These are phyloP conservation scores for Lepidocyrtoides sp. DNA, from an alignment of 2,888 invertebrate genomes.

Conservation along the genomic window DNA sequence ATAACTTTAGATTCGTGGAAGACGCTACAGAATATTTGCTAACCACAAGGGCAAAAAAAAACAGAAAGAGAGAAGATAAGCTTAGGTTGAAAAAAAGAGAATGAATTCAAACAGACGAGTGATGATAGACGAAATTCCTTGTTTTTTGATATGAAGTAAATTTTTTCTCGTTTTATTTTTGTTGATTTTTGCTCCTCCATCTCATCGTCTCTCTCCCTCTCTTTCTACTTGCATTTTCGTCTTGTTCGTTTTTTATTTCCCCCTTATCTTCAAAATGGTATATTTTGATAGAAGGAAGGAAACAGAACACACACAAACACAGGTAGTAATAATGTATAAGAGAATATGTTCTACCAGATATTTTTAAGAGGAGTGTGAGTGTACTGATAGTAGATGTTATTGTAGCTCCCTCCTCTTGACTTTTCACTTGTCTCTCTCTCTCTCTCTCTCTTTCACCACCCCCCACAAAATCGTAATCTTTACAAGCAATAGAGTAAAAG, in stretches of 20 bases:
- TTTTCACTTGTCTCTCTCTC: constrained; percentile 33
- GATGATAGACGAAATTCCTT: not conserved
- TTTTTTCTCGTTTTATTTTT: constrained; percentile 42
- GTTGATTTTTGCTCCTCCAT: constrained; percentile 51
- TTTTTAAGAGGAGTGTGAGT: not conserved
- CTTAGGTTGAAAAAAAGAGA: not conserved
- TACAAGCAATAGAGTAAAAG: not conserved
- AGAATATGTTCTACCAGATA: not conserved
- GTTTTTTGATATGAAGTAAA: constrained; percentile 18
- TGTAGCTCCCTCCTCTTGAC: not conserved
- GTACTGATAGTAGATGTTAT: not conserved
- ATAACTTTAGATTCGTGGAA: not conserved
- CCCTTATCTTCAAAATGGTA: not conserved
- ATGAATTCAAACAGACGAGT: constrained; percentile 9
- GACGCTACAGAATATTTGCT: not conserved
- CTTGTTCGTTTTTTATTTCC: not conserved
- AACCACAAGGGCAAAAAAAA: not conserved
- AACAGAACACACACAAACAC: constrained; percentile 4
- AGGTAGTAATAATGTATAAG: constrained; percentile 33
- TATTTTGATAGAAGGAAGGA: not conserved
- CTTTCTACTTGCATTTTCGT: not conserved
- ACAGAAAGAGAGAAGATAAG: not conserved
- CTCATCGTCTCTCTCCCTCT: constrained; percentile 3
- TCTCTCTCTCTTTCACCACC: not conserved
- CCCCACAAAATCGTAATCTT: constrained; percentile 4